phyloP scores from a whole-genome alignment of 2,113 vertebrate species.

The Eurypyga helias region DNA sequence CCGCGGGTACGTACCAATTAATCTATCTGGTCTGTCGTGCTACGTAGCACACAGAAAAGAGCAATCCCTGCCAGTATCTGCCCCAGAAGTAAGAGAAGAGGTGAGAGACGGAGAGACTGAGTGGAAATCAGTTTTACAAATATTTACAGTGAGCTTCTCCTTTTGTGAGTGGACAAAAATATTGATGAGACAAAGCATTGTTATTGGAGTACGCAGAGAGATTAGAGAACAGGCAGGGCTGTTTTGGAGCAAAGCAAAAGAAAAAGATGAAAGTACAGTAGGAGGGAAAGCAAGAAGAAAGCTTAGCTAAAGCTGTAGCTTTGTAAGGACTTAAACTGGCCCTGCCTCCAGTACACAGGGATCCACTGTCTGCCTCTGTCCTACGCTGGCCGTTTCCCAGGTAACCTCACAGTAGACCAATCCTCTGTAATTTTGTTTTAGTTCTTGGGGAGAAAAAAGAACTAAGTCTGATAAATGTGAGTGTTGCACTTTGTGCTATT shows the following conservation, averaged over 20 bases:
- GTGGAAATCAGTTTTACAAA: background rate
- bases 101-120: background rate
- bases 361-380: background rate
- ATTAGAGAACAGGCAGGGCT: background rate
- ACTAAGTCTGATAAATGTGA: background rate
- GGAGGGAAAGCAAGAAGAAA: background rate
- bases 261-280: no score
- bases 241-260: background rate
- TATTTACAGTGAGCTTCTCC: background rate
- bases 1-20: background rate
- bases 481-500: background rate
- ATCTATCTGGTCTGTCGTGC: background rate
- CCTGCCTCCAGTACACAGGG: background rate
- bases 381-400: background rate
- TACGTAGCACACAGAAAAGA: background rate
- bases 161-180: background rate
- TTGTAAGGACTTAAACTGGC: background rate
- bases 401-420: background rate
- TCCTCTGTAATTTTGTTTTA: background rate
- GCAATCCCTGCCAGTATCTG: background rate
- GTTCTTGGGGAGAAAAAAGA: background rate
- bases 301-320: background rate
- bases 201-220: background rate
- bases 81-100: background rate
- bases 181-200: background rate